Conservation (phyloP, 2,888 invertebrate genomes). For the Cryptocheilus praepositus region DNA sequence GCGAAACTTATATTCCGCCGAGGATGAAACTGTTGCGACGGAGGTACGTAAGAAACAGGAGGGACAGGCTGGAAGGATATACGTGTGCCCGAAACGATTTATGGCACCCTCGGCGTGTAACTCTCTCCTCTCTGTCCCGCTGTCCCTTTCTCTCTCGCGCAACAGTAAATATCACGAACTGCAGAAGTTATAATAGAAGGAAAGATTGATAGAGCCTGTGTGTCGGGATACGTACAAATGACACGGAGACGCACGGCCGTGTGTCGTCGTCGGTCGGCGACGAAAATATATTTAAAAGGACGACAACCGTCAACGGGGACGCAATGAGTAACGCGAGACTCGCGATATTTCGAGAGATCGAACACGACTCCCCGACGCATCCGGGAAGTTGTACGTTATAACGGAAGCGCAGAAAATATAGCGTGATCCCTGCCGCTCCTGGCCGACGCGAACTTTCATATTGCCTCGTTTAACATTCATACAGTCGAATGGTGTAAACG, state of each 20-base stretch:
- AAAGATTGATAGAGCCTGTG: conserved; percentile 2
- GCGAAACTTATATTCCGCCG: no score
- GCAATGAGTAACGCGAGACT: no score
- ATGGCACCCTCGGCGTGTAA: background rate
- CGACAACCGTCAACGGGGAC: no score
- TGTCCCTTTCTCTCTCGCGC: background rate
- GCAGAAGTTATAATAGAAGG: conserved; percentile 9
- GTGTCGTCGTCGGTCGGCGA: background rate
- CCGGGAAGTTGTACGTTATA: no score
- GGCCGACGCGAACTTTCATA: no score
- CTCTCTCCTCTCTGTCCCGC: background rate
- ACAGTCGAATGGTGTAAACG: no score
- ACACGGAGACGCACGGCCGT: background rate
- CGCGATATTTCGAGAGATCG: conserved; percentile 5
- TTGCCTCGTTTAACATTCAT: no score
- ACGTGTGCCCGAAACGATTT: conserved; percentile 7
- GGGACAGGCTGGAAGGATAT: background rate
- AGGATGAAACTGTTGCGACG: no score
- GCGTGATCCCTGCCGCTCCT: no score
- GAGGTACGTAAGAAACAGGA: no score
- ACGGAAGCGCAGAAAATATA: no score
- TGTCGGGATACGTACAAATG: background rate
- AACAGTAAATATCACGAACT: conserved; percentile 8
- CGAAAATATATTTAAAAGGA: no score
- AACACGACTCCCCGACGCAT: background rate